These are phyloP conservation scores for Poecilia picta DNA, from an alignment of 2,797 vertebrate species.

Conservation along the genomic window DNA sequence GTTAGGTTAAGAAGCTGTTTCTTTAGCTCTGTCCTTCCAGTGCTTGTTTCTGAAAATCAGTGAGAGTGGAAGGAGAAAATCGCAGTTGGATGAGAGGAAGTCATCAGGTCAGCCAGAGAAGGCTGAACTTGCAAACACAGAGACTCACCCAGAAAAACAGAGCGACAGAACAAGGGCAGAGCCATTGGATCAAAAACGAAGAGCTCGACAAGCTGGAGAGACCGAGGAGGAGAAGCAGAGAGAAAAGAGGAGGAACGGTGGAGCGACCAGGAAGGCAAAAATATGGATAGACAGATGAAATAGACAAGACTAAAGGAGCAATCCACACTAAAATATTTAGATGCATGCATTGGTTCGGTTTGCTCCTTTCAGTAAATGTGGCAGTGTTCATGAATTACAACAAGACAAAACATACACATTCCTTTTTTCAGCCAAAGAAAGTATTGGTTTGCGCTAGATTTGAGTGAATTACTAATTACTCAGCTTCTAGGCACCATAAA, in stretches of 20 bases:
- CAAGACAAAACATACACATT: not conserved
- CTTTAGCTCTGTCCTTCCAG: not conserved
- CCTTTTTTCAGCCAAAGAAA: not conserved
- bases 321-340: conserved; percentile 13
- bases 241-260: not conserved
- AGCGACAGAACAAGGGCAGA: conserved; percentile 56
- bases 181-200: conserved; percentile 29
- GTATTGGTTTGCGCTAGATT: not conserved
- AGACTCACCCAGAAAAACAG: conserved; percentile 45
- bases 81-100: conserved; percentile 42
- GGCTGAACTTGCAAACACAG: conserved; percentile 42
- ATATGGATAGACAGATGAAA: not conserved
- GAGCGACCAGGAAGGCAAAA: not conserved
- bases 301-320: conserved; percentile 12
- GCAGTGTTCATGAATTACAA: not conserved
- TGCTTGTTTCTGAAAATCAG: conserved; percentile 20
- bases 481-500: too few relatives aligned
- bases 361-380: conserved; percentile 3
- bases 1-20: not conserved
- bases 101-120: conserved; percentile 50
- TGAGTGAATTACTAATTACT: not conserved
- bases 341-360: not conserved
- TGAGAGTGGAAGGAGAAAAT: conserved; percentile 21
- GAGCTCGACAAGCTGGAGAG: conserved; percentile 24
- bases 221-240: not conserved